phyloP scores from a whole-genome alignment of 2,113 vertebrate genomes.

The Corythornis cristatus region DNA sequence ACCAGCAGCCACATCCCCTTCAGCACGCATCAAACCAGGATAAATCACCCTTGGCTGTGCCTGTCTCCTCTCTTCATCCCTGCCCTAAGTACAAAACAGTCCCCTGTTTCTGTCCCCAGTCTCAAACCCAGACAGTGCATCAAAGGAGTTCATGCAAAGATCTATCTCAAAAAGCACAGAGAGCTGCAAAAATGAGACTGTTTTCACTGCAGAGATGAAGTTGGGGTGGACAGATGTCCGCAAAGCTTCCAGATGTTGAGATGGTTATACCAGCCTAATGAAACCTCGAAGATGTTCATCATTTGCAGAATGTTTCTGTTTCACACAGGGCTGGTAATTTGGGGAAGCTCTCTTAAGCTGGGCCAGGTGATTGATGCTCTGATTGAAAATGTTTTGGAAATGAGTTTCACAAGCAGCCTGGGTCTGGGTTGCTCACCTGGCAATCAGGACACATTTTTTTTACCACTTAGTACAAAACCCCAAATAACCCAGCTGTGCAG shows the following conservation, averaged over 20 bases:
- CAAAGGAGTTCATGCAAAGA: background rate
- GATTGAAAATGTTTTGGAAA: conserved; percentile 27
- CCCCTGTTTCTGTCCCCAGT: background rate
- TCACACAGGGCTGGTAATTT: background rate
- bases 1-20: background rate
- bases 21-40: background rate
- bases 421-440: background rate
- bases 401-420: conserved; percentile 27
- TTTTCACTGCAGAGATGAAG: background rate
- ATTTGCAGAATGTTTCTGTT: background rate
- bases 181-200: accelerated
- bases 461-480: background rate
- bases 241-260: background rate
- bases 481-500: conserved; percentile 19
- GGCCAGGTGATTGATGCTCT: background rate
- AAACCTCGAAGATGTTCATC: background rate
- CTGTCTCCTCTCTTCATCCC: background rate
- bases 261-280: background rate
- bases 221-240: background rate
- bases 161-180: background rate
- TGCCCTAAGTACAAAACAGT: background rate
- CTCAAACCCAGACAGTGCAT: background rate
- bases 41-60: background rate
- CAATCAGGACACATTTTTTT: background rate
- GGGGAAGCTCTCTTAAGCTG: background rate